These are phyloP conservation scores for Apeltes quadracus DNA, from an alignment of 2,113 vertebrate species.

Conservation along the genomic window DNA sequence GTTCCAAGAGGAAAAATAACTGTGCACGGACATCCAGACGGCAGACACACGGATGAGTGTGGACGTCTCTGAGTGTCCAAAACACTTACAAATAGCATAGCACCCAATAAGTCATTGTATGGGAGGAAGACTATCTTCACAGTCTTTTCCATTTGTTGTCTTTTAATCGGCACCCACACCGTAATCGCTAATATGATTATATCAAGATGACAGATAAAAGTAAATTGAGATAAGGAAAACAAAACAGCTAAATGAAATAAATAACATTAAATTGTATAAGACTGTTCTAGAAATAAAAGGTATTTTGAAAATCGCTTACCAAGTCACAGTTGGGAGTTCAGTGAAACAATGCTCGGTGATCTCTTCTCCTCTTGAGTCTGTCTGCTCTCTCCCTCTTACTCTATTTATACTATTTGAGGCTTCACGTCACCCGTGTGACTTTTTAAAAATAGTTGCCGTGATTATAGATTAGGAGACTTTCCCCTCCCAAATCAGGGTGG, in stretches of 20 bases:
- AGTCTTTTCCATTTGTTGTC: too few relatives aligned
- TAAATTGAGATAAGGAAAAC: background rate
- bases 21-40: too few relatives aligned
- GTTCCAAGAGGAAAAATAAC: too few relatives aligned
- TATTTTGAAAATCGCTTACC: too few relatives aligned
- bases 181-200: too few relatives aligned
- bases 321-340: background rate
- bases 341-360: background rate
- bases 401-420: background rate
- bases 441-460: background rate
- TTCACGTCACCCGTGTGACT: background rate
- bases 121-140: too few relatives aligned
- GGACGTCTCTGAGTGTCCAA: too few relatives aligned
- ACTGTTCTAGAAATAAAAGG: too few relatives aligned
- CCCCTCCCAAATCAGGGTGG: background rate
- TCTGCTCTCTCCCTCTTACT: background rate
- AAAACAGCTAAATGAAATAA: background rate
- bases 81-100: too few relatives aligned
- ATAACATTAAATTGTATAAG: background rate
- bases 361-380: background rate
- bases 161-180: background rate
- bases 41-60: too few relatives aligned
- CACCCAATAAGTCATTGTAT: too few relatives aligned
- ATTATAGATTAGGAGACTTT: background rate
- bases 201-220: background rate